Evolutionary conservation across 1,140 invertebrate genomes (phyloP).

Genomic region (Lerema accius): DNA sequence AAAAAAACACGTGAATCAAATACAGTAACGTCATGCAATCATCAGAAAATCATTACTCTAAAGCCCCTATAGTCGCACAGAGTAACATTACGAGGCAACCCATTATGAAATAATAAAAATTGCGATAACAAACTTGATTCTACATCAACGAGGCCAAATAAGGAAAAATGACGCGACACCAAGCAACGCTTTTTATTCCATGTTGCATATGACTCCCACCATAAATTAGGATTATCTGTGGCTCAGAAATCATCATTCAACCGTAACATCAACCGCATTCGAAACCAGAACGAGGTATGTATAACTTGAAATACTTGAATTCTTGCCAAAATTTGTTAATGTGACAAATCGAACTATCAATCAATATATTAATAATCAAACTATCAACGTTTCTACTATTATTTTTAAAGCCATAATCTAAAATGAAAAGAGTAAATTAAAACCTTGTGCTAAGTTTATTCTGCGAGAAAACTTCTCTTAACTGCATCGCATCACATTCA

Average conservation of each 20-base stretch:
- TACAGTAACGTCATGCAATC: constrained; percentile 12
- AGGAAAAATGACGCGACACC: constrained; percentile 29
- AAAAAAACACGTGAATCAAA: constrained; percentile 16
- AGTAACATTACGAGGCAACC: constrained; percentile 20
- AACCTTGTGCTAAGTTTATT: constrained; percentile 14
- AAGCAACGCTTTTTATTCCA: constrained; percentile 6
- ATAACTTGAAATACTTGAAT: not conserved
- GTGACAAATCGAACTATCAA: no score
- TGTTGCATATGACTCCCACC: constrained; percentile 12
- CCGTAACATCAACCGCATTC: not conserved
- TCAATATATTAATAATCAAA: no score
- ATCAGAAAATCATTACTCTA: constrained; percentile 28
- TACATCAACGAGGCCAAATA: constrained; percentile 20
- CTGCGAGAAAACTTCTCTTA: constrained; percentile 22
- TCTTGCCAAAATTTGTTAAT: no score
- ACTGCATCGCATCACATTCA: constrained; percentile 13
- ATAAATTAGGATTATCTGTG: constrained; percentile 40
- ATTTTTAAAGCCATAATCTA: not conserved
- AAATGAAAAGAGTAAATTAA: constrained; percentile 13
- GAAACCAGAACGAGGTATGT: no score
- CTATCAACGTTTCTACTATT: no score
- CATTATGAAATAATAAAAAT: constrained; percentile 36
- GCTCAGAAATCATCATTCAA: constrained; percentile 28
- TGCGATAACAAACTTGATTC: constrained; percentile 30
- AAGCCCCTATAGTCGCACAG: constrained; percentile 13